These are phyloP conservation scores for Myiagra hebetior DNA, from an alignment of 2,113 vertebrate genomes.

Conservation along the genomic window DNA sequence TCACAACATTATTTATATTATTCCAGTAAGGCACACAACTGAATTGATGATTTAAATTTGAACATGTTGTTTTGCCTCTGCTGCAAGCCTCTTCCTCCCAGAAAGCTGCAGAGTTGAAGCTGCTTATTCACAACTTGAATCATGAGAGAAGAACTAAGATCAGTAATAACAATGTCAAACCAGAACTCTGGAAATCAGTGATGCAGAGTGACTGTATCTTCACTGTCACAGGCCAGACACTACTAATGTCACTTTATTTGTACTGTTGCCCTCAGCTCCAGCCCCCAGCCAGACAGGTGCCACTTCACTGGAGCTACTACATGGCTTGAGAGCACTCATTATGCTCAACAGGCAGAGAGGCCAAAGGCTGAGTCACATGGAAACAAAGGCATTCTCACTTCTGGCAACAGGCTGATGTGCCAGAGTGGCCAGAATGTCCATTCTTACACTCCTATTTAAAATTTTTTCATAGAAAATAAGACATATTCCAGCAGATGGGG, in stretches of 20 bases:
- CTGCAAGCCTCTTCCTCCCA: background rate
- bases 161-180: background rate
- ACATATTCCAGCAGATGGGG: background rate
- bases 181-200: background rate
- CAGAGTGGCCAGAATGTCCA: fast-evolving
- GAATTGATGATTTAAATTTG: background rate
- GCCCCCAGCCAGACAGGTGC: background rate
- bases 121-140: background rate
- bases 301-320: background rate
- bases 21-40: background rate
- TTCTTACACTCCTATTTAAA: background rate
- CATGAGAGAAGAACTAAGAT: background rate
- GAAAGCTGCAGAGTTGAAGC: background rate
- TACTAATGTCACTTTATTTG: background rate
- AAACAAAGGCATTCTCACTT: background rate
- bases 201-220: background rate
- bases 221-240: background rate
- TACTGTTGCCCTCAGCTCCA: background rate
- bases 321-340: background rate
- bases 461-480: background rate
- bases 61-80: background rate
- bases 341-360: background rate
- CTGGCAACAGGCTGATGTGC: background rate
- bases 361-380: background rate
- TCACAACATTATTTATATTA: background rate